Evolutionary conservation across 2,888 invertebrate genomes (phyloP), one percentile per base, ranked within the genome.

Genomic region (Poecilus cupreus): DNA sequence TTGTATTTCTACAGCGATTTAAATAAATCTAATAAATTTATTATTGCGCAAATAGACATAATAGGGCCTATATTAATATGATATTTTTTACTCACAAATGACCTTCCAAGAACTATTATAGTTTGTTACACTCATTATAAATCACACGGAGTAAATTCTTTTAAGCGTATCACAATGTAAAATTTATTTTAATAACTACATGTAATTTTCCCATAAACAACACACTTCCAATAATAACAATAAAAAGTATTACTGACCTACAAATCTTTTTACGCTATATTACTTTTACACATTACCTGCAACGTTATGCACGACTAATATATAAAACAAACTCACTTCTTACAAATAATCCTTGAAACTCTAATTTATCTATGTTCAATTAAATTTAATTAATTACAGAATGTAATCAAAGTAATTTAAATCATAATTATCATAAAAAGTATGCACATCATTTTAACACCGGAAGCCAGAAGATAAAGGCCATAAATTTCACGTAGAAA

Each of bases 331-430:
- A 43, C 10, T 43, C 13, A n/a, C 43, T 18, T 18, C 0, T 54
- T 54, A 4, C 54, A 64, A 64, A 8, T 64, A 64, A 64, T 26
- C 64, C 64, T 64, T 64, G 64, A 32, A 37, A 49, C 5, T 49
- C 18, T 22, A 22, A 4, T n/a, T 22, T 54, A 54, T 22, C 43
- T 39, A 43, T 43, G 54, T 54, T 18, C 43, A 54, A 64, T 64
- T 64, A 64, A 13, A 57, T 32, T 64, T 64, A 54, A 54, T 54
- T 54, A 64, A 64, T 32, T 32, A 32, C 13, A 37, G 8, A 64
- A 32, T 32, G 64, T 32, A 64, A 64, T 64, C 16, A 32, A 32
- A 64, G 26, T 18, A 64, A 54, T 20, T 43, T 54, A 54, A 54
- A 22, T 22, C 11, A 54, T 22, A 8, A 22, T 57, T 22, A 22